A percentile compares a stretch with the other conserved stretches of the same genome.
phyloP scores from a whole-genome alignment of 2,888 invertebrate genomes.

The Labia minor region DNA sequence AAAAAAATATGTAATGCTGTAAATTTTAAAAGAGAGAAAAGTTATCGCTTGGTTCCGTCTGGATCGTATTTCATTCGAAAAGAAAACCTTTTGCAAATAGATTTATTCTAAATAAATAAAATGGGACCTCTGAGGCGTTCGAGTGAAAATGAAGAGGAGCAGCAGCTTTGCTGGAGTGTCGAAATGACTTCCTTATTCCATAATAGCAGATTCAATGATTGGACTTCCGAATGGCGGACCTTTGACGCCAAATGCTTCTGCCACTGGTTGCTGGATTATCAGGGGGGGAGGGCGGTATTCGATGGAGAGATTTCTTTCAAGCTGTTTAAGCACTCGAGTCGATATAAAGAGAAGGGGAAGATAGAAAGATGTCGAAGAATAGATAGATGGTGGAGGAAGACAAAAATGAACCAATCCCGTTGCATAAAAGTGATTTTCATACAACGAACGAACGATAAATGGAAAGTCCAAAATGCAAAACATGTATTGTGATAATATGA shows the following conservation, averaged over 20 bases:
- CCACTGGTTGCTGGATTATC: neutral
- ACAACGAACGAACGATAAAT: no score
- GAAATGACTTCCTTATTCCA: conserved; percentile 7
- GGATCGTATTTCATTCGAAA: no score
- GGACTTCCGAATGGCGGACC: conserved; percentile 13
- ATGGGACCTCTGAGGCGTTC: neutral
- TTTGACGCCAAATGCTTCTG: neutral
- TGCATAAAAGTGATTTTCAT: no score
- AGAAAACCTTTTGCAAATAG: no score
- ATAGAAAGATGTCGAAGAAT: neutral
- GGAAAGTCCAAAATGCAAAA: no score
- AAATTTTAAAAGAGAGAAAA: no score
- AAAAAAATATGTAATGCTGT: no score
- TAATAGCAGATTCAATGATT: neutral
- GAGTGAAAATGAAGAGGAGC: neutral
- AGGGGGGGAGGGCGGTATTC: no score
- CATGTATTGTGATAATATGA: no score
- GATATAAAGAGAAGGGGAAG: neutral
- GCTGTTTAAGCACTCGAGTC: neutral
- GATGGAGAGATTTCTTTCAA: no score
- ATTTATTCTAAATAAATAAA: conserved; percentile 5
- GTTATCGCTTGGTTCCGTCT: no score
- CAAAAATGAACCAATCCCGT: neutral
- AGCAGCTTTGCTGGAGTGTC: neutral
- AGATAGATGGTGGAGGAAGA: neutral